Conservation (phyloP, 1,140 invertebrate genomes). For the Hylaeus anthracinus region DNA sequence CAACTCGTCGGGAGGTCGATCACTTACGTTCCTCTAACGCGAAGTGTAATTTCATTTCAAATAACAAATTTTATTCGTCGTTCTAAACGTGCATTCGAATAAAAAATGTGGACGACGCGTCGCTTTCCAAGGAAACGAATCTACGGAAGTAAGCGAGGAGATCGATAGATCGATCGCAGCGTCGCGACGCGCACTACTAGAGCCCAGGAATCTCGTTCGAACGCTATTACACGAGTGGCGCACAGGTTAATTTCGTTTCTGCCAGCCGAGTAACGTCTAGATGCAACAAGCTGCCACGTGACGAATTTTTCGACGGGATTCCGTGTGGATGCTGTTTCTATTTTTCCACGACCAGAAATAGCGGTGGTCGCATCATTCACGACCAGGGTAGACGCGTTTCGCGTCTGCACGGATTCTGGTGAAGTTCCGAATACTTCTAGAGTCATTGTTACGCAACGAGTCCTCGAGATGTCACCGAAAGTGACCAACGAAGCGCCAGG, state of each 20-base stretch:
- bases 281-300: conserved; percentile 1
- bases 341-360: conserved; percentile 34
- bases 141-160: neutral
- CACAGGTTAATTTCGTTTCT: conserved; percentile 44
- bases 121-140: too few relatives aligned
- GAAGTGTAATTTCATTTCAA: too few relatives aligned
- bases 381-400: neutral
- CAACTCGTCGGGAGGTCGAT: conserved; percentile 6
- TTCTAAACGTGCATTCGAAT: too few relatives aligned
- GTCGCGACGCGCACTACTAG: conserved; percentile 57
- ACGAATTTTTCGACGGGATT: conserved; percentile 11
- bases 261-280: neutral
- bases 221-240: conserved; percentile 28
- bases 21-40: too few relatives aligned
- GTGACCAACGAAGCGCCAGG: too few relatives aligned
- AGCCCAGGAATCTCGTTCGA: conserved; percentile 13
- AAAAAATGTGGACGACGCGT: too few relatives aligned
- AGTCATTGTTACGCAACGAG: conserved; percentile 1
- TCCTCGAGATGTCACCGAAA: neutral
- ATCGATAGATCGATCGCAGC: conserved; percentile 13
- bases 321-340: conserved; percentile 13
- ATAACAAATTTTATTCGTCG: too few relatives aligned
- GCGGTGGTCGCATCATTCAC: conserved; percentile 8
- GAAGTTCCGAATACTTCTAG: neutral
- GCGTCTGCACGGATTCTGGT: neutral